These are phyloP conservation scores for Percina caprodes DNA, from an alignment of 2,113 vertebrate species.

Conservation along the genomic window DNA sequence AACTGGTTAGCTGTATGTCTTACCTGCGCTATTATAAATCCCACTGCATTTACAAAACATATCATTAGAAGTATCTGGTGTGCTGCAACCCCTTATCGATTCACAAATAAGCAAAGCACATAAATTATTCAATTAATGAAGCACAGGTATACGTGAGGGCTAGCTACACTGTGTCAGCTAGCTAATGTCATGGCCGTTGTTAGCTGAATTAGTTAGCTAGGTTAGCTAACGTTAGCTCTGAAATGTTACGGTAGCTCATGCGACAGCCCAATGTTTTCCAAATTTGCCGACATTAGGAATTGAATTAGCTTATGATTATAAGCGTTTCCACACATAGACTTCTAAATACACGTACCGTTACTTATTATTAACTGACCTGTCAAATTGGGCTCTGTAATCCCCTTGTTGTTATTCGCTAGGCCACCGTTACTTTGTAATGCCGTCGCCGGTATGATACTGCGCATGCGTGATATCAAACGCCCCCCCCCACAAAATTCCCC, in stretches of 20 bases:
- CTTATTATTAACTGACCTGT: slow-evolving; percentile 74
- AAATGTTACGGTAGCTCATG: slow-evolving; percentile 18
- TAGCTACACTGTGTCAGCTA: not conserved
- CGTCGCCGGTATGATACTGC: slow-evolving; percentile 79
- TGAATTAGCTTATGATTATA: not conserved
- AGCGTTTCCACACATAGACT: not conserved
- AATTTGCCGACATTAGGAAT: not conserved
- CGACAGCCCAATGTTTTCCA: not conserved
- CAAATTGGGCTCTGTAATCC: slow-evolving; percentile 78
- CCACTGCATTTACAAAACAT: not conserved
- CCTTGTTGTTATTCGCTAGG: slow-evolving; percentile 69
- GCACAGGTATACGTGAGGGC: not conserved
- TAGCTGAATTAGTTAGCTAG: slow-evolving; percentile 29
- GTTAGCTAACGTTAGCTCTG: slow-evolving; percentile 42
- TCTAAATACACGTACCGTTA: not conserved
- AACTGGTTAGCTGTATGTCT: slow-evolving; percentile 47
- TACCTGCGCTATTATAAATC: slow-evolving; percentile 2
- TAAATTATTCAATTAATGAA: not conserved
- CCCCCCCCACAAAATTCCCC: not conserved
- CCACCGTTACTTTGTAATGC: slow-evolving; percentile 69
- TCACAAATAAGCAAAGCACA: not conserved
- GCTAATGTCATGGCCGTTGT: slow-evolving; percentile 55
- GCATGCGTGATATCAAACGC: slow-evolving; percentile 71
- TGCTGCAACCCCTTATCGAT: not conserved
- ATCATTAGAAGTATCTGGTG: not conserved